Evolutionary conservation across 2,113 vertebrate species (phyloP).

Genomic region (Apodemus speciosus): DNA sequence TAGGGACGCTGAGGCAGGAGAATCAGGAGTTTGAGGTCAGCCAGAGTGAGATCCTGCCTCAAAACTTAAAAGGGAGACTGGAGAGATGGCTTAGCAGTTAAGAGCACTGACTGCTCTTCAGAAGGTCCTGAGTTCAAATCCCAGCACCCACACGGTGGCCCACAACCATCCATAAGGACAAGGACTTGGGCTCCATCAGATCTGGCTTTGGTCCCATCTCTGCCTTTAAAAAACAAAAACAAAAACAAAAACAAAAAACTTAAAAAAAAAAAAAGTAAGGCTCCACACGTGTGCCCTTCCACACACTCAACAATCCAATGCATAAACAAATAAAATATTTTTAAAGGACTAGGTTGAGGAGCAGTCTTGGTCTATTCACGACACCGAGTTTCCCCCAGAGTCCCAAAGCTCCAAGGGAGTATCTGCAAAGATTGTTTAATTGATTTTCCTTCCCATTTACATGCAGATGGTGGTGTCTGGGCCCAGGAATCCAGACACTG

Average conservation of each 20-base stretch:
- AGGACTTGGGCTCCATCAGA: too few species aligned
- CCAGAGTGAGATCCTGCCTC: neutral
- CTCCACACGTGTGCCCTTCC: neutral
- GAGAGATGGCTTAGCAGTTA: too few species aligned
- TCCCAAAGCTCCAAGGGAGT: conserved; percentile 68
- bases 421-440: conserved; percentile 86
- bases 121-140: too few species aligned
- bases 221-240: too few species aligned
- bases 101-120: too few species aligned
- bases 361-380: too few species aligned
- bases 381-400: conserved; percentile 1
- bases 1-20: neutral
- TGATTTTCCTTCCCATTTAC: conserved; percentile 87
- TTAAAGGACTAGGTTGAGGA: neutral
- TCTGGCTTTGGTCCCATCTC: too few species aligned
- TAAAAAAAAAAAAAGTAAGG: neutral
- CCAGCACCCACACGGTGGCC: too few species aligned
- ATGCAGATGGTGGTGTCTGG: conserved; percentile 87
- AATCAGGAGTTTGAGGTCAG: neutral
- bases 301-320: too few species aligned
- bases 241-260: too few species aligned
- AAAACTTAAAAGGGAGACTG: neutral
- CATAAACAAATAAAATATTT: neutral
- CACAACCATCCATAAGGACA: too few species aligned
- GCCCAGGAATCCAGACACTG: conserved; percentile 84